phyloP scores from a whole-genome alignment of 2,888 invertebrate genomes.

The Drosophila histrio region DNA sequence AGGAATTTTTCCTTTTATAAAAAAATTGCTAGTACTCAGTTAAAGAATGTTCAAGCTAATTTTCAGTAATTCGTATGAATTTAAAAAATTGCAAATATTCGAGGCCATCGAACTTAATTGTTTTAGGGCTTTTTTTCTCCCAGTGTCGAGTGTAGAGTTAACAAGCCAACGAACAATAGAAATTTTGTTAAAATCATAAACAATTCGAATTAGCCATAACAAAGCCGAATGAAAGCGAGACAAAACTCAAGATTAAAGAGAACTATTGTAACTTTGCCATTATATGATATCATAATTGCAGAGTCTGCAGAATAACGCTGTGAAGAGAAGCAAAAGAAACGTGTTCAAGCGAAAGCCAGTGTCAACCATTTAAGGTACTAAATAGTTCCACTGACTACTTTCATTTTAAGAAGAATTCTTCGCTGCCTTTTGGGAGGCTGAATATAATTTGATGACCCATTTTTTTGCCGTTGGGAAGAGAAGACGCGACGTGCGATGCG shows the following conservation, averaged over 20 bases:
- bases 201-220: conserved; percentile 4
- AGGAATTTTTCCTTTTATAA: too few species aligned
- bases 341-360: conserved; percentile 15
- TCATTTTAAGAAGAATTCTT: conserved; percentile 10
- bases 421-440: neutral
- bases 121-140: too few species aligned
- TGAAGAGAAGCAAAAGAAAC: neutral
- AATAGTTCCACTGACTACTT: conserved; percentile 17
- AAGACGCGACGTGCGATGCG: neutral
- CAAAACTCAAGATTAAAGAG: neutral
- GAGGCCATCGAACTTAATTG: too few species aligned
- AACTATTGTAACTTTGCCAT: conserved; percentile 3
- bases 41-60: too few species aligned
- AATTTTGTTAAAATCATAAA: neutral
- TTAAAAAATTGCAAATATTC: too few species aligned
- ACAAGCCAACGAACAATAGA: neutral
- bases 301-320: neutral
- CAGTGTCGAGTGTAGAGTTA: neutral
- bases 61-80: too few species aligned
- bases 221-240: conserved; percentile 1
- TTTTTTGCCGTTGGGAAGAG: neutral
- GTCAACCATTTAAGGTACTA: conserved; percentile 15
- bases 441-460: conserved; percentile 18
- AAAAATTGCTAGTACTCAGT: too few species aligned
- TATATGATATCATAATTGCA: conserved; percentile 13